Conservation (phyloP, 2,888 invertebrate genomes). For the Itoplectis maculator region DNA sequence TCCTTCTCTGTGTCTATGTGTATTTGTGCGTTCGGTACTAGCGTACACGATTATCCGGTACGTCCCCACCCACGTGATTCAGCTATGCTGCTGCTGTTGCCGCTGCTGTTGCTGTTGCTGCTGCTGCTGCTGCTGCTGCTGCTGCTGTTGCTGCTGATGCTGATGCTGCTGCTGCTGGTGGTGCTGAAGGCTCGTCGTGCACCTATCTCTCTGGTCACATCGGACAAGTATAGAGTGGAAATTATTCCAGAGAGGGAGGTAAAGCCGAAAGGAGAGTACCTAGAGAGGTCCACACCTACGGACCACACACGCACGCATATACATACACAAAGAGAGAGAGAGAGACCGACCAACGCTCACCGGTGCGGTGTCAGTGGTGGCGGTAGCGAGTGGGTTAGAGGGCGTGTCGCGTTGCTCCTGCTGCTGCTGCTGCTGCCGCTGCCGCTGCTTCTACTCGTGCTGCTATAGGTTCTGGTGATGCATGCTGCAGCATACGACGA, state of each 20-base stretch:
- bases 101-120: background rate
- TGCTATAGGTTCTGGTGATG: constrained; percentile 41
- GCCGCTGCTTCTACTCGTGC: constrained; percentile 57
- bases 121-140: background rate
- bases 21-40: constrained; percentile 8
- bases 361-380: constrained; percentile 59
- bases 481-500: constrained; percentile 43
- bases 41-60: constrained; percentile 54
- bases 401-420: constrained; percentile 70
- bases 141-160: background rate
- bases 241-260: constrained; percentile 59
- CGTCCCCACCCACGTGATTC: constrained; percentile 44
- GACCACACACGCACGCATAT: background rate
- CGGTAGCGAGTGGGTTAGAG: constrained; percentile 68
- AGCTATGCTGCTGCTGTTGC: background rate
- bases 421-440: constrained; percentile 50
- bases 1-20: too few species aligned
- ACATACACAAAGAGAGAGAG: too few species aligned
- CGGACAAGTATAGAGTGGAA: constrained; percentile 53
- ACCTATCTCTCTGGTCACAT: constrained; percentile 47
- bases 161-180: too few species aligned
- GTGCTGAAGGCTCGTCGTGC: constrained; percentile 18
- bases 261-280: constrained; percentile 67
- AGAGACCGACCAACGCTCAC: constrained; percentile 51
- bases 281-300: constrained; percentile 45